These are phyloP conservation scores for Perodicticus potto DNA, from an alignment of 2,797 vertebrate genomes.

Conservation along the genomic window DNA sequence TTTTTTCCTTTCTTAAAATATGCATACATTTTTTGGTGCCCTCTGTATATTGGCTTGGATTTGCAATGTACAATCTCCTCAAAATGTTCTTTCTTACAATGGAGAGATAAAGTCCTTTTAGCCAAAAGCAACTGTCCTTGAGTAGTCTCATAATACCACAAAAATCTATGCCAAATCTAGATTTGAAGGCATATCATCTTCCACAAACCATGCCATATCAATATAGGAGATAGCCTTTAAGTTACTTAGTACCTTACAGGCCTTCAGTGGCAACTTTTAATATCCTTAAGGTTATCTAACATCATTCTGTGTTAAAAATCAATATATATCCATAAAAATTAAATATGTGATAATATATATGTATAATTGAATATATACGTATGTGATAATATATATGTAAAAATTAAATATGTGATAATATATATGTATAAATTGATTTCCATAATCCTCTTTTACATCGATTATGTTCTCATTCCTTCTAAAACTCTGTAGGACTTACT, in stretches of 20 bases:
- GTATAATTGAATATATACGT: neutral
- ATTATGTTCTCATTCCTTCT: neutral
- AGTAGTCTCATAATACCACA: neutral
- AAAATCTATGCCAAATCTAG: neutral
- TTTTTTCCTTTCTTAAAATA: too few species aligned
- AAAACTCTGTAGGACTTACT: neutral
- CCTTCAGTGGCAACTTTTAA: neutral
- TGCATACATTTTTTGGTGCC: too few species aligned
- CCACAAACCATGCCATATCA: too few species aligned
- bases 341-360: too few species aligned
- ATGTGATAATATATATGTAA: neutral
- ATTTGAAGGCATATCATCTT: neutral
- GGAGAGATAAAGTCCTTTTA: neutral
- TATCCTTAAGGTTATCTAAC: neutral
- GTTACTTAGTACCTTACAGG: neutral
- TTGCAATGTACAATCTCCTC: neutral
- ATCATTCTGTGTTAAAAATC: neutral
- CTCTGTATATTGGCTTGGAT: neutral
- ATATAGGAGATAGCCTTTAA: neutral
- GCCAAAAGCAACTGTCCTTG: neutral
- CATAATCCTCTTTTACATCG: neutral
- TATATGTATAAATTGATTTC: neutral
- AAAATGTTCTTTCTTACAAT: slow-evolving; percentile 8
- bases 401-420: too few species aligned
- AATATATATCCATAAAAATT: neutral